phyloP scores from a whole-genome alignment of 2,888 invertebrate genomes.

The Zhuqinia jingwanae region DNA sequence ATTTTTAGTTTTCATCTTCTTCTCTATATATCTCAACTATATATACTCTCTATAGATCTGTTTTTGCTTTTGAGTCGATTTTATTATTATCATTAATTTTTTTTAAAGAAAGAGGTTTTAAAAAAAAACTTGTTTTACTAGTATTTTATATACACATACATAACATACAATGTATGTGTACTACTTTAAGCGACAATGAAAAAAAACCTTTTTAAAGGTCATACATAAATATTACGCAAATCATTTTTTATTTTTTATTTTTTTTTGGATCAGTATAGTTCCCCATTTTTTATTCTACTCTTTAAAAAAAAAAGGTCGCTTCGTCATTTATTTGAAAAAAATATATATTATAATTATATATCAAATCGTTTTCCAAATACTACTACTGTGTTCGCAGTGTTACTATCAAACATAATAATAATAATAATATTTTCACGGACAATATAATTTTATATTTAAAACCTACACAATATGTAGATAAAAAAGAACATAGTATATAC shows the following conservation, averaged over 20 bases:
- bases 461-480: background rate
- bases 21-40: too few relatives aligned
- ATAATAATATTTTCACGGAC: constrained; percentile 19
- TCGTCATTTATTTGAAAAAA: background rate
- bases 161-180: background rate
- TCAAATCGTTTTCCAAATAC: background rate
- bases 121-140: background rate
- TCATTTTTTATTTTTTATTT: too few relatives aligned
- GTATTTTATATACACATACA: background rate
- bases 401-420: constrained; percentile 73
- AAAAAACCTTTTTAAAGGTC: too few relatives aligned
- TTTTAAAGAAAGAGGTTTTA: too few relatives aligned
- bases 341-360: too few relatives aligned
- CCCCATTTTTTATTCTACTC: background rate
- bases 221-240: too few relatives aligned
- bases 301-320: constrained; percentile 6
- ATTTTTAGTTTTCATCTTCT: too few relatives aligned
- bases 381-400: constrained; percentile 77
- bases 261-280: too few relatives aligned
- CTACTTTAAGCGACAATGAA: too few relatives aligned
- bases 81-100: too few relatives aligned
- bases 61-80: too few relatives aligned
- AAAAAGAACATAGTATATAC: background rate
- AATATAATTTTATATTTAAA: background rate
- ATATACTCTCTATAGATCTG: too few relatives aligned